Base-by-base conservation (phyloP, 1,140 invertebrate genomes). In the Spodoptera litura region DNA sequence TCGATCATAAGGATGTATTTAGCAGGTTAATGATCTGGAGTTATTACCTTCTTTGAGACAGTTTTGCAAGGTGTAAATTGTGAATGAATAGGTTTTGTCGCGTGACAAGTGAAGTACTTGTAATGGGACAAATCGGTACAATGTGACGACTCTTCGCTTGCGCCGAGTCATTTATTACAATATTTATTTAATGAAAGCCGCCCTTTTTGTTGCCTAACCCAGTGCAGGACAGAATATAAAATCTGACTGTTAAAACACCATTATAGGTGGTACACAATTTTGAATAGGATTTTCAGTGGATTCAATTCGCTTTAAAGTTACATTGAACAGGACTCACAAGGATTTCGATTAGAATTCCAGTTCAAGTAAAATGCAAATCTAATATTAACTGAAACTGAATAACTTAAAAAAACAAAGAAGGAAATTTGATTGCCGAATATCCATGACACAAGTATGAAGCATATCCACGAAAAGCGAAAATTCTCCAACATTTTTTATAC, bases 31-130 rank as follows among this genome's bases (percentile, higher is more conserved):
- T 2, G 2, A 9, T 12, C 44, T 49, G 56, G 25, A 79, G n/a
- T 73, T 72, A 27, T 13, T 6, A 55, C 58, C 8, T 44, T 76
- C 75, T 49, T 68, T 53, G 70, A 62, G 78, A 56, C 5, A 72
- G 66, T 15, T 81, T 78, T 62, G 15, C 2, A 53, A 62, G 66
- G 68, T 85, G 81, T 86, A 88, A 90, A 91, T 89, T 85, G 85
- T 90, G 84, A 92, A 91, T 91, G 90, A 90, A 90, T 87, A 87
- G 85, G 79, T 86, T 91, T 90, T 89, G 88, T 91, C 85, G 83
- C 82, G 83, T 90, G 90, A 92, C 92, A 92, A 91, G 87, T 89
- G 85, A 80, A 86, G 81, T 81, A 87, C 74, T 86, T 85, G 78
- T 80, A 83, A 79, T 78, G 75, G 74, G 58, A 71, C 59, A 82